Evolutionary conservation across 1,140 invertebrate genomes (phyloP).

Genomic region (Papilio dardanus): DNA sequence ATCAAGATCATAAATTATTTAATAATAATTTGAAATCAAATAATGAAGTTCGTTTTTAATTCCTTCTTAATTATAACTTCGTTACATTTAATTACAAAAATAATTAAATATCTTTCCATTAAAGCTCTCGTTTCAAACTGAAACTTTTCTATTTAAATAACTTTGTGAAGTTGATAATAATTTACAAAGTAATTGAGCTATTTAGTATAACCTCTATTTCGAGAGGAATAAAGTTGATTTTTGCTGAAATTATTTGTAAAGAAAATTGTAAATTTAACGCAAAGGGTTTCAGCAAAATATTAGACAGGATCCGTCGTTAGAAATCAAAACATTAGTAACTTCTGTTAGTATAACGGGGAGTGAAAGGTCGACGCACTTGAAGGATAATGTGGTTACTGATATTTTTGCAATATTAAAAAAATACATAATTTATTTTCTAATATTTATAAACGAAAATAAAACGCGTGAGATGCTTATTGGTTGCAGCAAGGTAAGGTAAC

Average conservation of each 20-base stretch:
- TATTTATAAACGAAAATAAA: no score
- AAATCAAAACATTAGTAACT: slow-evolving; percentile 69
- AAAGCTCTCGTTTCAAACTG: slow-evolving; percentile 40
- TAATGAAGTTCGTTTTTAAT: slow-evolving; percentile 2
- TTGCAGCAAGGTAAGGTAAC: no score
- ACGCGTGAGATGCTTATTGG: no score
- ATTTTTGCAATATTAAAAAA: slow-evolving; percentile 30
- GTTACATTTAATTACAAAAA: slow-evolving; percentile 33
- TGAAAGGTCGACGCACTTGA: slow-evolving; percentile 27
- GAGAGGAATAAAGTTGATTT: slow-evolving; percentile 39
- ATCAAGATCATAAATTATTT: background rate
- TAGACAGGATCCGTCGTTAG: slow-evolving; percentile 66
- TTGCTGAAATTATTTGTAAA: slow-evolving; percentile 26
- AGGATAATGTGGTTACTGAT: slow-evolving; percentile 44
- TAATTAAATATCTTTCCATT: slow-evolving; percentile 33
- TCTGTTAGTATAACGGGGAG: slow-evolving; percentile 49
- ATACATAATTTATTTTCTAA: background rate
- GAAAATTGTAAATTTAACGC: background rate
- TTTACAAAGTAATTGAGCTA: slow-evolving; percentile 44
- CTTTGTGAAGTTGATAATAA: slow-evolving; percentile 39
- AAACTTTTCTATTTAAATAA: slow-evolving; percentile 52
- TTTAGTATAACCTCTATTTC: slow-evolving; percentile 29
- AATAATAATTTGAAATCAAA: background rate
- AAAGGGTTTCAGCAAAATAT: slow-evolving; percentile 59
- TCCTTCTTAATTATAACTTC: slow-evolving; percentile 34